A percentile compares a stretch with the other conserved stretches of the same genome.
phyloP scores from a whole-genome alignment of 2,113 vertebrate genomes.

The Tychaedon coryphoeus region DNA sequence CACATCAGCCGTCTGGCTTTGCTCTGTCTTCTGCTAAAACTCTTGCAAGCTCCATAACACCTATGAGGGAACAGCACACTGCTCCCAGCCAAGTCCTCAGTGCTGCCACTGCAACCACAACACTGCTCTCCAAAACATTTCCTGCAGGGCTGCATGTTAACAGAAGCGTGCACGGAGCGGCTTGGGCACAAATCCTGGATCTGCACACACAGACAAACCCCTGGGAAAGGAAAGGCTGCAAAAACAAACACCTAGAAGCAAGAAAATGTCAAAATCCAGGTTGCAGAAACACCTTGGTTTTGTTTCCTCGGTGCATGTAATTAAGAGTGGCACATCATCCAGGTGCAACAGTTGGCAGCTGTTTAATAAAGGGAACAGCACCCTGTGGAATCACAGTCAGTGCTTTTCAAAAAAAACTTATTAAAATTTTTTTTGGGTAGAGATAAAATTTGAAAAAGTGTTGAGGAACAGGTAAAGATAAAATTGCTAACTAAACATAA shows the following conservation, averaged over 20 bases:
- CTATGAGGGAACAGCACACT: fast-evolving
- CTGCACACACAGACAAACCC: background rate
- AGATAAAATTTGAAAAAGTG: background rate
- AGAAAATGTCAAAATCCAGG: background rate
- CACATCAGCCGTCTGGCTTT: background rate
- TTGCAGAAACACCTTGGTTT: background rate
- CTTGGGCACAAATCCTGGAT: background rate
- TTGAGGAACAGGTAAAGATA: background rate
- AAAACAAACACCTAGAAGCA: background rate
- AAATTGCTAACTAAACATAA: background rate
- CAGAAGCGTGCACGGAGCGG: background rate
- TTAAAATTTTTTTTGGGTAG: background rate
- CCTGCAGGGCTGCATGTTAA: background rate
- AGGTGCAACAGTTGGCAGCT: constrained; percentile 38
- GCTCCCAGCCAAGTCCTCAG: background rate
- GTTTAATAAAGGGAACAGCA: constrained; percentile 34
- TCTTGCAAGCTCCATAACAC: background rate
- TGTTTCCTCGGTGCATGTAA: background rate
- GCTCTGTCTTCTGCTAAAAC: background rate
- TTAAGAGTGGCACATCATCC: background rate
- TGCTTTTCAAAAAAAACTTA: constrained; percentile 6
- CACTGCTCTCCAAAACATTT: background rate
- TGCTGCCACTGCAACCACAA: background rate
- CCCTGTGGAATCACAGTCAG: background rate
- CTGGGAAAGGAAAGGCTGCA: background rate